Percentiles rank a stretch among this genome's conserved stretches.
phyloP scores from a whole-genome alignment of 2,888 invertebrate genomes.

The Stenoptilia bipunctidactyla region DNA sequence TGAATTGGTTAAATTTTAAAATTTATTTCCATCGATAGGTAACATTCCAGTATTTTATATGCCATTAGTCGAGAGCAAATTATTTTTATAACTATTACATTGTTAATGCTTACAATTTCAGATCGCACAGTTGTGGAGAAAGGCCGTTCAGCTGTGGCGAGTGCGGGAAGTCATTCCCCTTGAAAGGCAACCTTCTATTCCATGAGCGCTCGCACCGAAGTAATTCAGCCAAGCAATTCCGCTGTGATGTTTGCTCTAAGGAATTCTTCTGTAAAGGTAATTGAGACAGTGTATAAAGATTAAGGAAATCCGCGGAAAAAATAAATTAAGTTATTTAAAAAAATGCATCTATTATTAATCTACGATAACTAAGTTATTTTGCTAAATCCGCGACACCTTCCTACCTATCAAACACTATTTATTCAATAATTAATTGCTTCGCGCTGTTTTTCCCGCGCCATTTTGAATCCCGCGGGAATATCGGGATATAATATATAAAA shows the following conservation, averaged over 20 bases:
- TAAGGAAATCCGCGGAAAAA: neutral
- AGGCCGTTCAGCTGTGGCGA: constrained; percentile 87
- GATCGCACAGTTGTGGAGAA: constrained; percentile 78
- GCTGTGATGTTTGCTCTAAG: constrained; percentile 87
- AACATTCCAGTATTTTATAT: too few relatives aligned
- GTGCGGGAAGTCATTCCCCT: constrained; percentile 88
- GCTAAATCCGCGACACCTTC: neutral
- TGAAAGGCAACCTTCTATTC: constrained; percentile 87
- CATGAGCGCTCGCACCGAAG: constrained; percentile 90
- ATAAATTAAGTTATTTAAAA: neutral
- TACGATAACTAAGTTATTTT: neutral
- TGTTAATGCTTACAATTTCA: too few relatives aligned
- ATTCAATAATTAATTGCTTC: too few relatives aligned
- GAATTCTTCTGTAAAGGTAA: constrained; percentile 90
- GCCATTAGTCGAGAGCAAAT: too few relatives aligned
- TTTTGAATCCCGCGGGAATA: too few relatives aligned
- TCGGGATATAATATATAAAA: too few relatives aligned
- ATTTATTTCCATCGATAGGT: too few relatives aligned
- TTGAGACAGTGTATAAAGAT: constrained; percentile 1
- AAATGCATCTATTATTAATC: neutral
- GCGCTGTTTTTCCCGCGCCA: too few relatives aligned
- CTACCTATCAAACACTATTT: too few relatives aligned
- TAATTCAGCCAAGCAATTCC: constrained; percentile 76
- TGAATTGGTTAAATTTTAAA: too few relatives aligned
- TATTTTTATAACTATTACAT: too few relatives aligned